These are phyloP conservation scores for Tribolium freemani DNA, from an alignment of 2,888 invertebrate genomes.

Conservation along the genomic window DNA sequence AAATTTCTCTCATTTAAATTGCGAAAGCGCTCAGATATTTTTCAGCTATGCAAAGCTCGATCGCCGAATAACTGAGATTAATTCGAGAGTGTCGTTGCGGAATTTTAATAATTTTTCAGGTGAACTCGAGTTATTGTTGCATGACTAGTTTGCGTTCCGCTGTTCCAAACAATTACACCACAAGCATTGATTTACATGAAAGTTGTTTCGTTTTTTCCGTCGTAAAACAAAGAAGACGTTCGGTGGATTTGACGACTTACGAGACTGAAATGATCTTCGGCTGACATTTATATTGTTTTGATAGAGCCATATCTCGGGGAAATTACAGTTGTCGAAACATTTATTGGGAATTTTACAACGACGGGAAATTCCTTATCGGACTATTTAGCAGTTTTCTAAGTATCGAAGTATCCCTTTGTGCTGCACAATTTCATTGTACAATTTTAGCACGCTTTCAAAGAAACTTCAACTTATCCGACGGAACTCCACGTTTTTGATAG, in stretches of 20 bases:
- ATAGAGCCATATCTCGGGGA: constrained; percentile 18
- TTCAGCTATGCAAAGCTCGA: constrained; percentile 17
- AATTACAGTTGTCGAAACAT: constrained; percentile 23
- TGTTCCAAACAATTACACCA: neutral
- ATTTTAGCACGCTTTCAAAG: constrained; percentile 16
- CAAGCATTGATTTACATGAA: neutral
- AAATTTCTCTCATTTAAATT: constrained; percentile 17
- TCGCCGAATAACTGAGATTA: constrained; percentile 29
- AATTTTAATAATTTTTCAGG: constrained; percentile 11
- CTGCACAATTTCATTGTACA: neutral
- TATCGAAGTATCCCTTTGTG: neutral
- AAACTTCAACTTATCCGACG: constrained; percentile 11
- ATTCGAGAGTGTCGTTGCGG: constrained; percentile 12
- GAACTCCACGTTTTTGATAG: constrained; percentile 19
- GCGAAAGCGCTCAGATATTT: constrained; percentile 16
- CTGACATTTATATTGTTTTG: constrained; percentile 32
- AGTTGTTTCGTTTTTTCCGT: neutral
- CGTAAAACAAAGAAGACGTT: constrained; percentile 6
- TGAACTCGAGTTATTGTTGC: neutral
- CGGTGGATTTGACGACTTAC: neutral
- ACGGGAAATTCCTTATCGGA: constrained; percentile 1
- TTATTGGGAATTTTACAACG: constrained; percentile 17
- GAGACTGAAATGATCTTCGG: constrained; percentile 9
- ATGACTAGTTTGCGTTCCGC: neutral
- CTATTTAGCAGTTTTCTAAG: neutral